Base-by-base conservation (phyloP, 2,888 invertebrate genomes). In the Pseudococcus longispinus region DNA sequence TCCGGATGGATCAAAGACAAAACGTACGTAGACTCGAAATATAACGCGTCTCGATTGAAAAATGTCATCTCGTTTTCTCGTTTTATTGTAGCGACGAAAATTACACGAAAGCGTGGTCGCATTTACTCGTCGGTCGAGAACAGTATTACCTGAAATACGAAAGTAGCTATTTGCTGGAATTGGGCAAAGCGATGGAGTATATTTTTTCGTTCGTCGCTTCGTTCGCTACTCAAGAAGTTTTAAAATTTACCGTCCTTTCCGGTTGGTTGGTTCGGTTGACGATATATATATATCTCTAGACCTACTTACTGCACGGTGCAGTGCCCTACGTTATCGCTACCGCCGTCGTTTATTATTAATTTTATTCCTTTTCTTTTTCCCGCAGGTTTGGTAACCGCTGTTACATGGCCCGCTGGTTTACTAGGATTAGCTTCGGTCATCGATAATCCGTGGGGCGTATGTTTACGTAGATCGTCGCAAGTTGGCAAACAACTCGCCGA, bases 401-500 rank as follows among this genome's bases (percentile, higher is more conserved):
- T 94, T 9, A 92, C 93, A 1, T 94, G 94, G 94, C 94, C 94
- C 9, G 92, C 93, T 18, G 92, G 93, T 18, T 90, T 94, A 84
- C 89, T 94, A 11, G 92, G 93, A 1, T 90, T 92, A 84, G 92
- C 93, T 5, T 91, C 91, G 11, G 92, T 93, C 0, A 91, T 93
- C 87, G 94, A 94, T 90, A 94, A 94, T 90, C 94, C 94, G 0
- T 94, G 94, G 94, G 93, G 93, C 87, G 94, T 94, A 4, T 94
- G 94, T 89, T 92, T 93, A 70, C 90, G 93, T 55, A 90, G 94
- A 80, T 91, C 93, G 26, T 92, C 92, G 6, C 92, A 93, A 90
- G 93, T 93, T 26, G 94, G 94, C 8, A 92, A 92, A 89, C 93
- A 93, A 89, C 90, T 94, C 87, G 94, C 94, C 2, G 93, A 93